These are phyloP conservation scores for Apodemia zela DNA, from an alignment of 2,888 invertebrate genomes.

Conservation along the genomic window DNA sequence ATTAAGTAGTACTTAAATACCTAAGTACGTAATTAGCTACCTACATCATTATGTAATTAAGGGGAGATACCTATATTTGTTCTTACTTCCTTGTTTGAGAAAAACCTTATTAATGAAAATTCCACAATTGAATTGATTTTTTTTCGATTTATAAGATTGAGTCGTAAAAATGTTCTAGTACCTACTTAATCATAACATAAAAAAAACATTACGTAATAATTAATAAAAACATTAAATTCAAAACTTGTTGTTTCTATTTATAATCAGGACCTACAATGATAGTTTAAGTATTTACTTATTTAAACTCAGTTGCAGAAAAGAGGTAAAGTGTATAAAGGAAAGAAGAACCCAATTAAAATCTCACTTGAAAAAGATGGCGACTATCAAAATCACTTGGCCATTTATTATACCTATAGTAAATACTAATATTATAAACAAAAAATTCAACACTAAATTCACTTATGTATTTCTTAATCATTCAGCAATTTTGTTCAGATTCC, in stretches of 20 bases:
- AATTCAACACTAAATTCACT: conserved; percentile 6
- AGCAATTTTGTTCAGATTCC: conserved; percentile 3
- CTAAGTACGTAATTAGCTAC: neutral
- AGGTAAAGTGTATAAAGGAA: conserved; percentile 6
- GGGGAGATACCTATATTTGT: conserved; percentile 6
- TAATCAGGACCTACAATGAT: conserved; percentile 3
- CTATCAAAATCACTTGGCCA: neutral
- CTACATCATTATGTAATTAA: conserved; percentile 2
- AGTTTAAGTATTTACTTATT: conserved; percentile 4
- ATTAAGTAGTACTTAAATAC: neutral
- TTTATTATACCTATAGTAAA: neutral
- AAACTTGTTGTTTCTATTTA: conserved; percentile 9
- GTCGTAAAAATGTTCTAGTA: neutral
- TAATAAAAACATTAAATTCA: conserved; percentile 7
- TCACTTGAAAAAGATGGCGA: neutral
- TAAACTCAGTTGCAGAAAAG: conserved; percentile 1
- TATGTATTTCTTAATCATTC: conserved; percentile 4
- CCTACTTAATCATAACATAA: conserved; percentile 3
- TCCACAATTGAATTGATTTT: conserved; percentile 7
- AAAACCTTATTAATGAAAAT: conserved; percentile 7
- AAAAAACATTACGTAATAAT: conserved; percentile 8
- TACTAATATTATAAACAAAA: conserved; percentile 1
- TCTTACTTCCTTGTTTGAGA: conserved; percentile 3
- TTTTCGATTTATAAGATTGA: conserved; percentile 3
- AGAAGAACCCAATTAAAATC: conserved; percentile 1